Base-by-base conservation (phyloP, 2,888 invertebrate species). In the Synergus itoensis region DNA sequence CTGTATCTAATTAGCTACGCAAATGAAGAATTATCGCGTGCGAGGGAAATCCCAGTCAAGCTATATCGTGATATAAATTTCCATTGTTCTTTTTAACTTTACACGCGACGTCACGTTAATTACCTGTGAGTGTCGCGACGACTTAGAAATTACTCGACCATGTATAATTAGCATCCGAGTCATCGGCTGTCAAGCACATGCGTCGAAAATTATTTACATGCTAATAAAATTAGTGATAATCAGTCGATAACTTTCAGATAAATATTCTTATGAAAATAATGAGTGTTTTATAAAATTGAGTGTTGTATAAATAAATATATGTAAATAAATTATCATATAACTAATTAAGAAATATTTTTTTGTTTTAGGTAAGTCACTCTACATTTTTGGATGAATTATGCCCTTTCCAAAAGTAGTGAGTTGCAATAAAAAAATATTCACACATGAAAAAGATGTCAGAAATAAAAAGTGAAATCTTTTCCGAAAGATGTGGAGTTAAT, bases 21-120 rank as follows among this genome's bases (percentile, higher is more conserved):
- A 73, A 73, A 53, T 73, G 53, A 53, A n/a, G 73, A 73, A 73
- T 73, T 73, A 53, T 73, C 73, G 73, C 53, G 73, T 73, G 53
- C 73, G 28, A 73, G 48, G 36, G 36, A 73, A 73, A 48, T 73
- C 21, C 48, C 48, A 21, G 36, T n/a, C 48, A 28, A 28, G 48
- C 69, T 73, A 4, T 73, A 53, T 73, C 36, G 9, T 11, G 73
- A 73, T 53, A 73, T 43, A 45, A 67, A 45, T 53, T 53, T 53
- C 69, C 28, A 69, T 69, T 69, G 69, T 69, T 45, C 21, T 9
- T 73, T 16, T 36, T 53, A 16, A 16, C 28, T 53, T 73, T 16
- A n/a, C 73, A 73, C 53, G 73, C 53, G 48, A 73, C 48, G 73
- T 53, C 36, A 73, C 53, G 73, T 36, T 36, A 73, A 73, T 73